These are phyloP conservation scores for Rhingia rostrata DNA, from an alignment of 2,888 invertebrate genomes.

Conservation along the genomic window DNA sequence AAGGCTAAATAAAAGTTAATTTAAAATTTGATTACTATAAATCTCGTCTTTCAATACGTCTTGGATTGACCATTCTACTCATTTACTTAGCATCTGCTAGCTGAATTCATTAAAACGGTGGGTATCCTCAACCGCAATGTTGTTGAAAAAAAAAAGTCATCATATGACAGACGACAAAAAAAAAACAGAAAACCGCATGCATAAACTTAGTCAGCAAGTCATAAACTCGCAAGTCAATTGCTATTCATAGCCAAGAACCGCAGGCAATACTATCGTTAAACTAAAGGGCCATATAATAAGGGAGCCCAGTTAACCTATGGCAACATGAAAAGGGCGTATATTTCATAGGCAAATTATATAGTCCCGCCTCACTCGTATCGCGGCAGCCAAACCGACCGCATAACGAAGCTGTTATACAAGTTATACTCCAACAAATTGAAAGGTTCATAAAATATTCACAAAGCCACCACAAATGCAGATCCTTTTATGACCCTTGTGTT, in stretches of 20 bases:
- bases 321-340: constrained; percentile 56
- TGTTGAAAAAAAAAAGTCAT: too few relatives aligned
- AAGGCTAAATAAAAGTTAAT: too few relatives aligned
- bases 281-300: constrained; percentile 40
- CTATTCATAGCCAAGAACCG: constrained; percentile 29
- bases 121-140: too few relatives aligned
- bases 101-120: too few relatives aligned
- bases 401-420: constrained; percentile 25
- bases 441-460: constrained; percentile 67
- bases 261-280: constrained; percentile 27
- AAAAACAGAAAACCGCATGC: background rate
- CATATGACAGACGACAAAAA: background rate
- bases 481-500: constrained; percentile 41
- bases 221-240: constrained; percentile 7
- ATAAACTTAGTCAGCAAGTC: constrained; percentile 2
- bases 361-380: constrained; percentile 9
- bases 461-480: constrained; percentile 29
- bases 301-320: constrained; percentile 27
- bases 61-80: too few relatives aligned
- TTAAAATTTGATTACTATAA: too few relatives aligned
- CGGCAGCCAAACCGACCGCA: constrained; percentile 14
- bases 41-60: too few relatives aligned
- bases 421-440: constrained; percentile 31
- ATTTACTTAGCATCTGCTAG: too few relatives aligned
- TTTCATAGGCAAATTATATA: constrained; percentile 25